phyloP scores from a whole-genome alignment of 2,113 vertebrate genomes.

The Triplophysa dalaica region DNA sequence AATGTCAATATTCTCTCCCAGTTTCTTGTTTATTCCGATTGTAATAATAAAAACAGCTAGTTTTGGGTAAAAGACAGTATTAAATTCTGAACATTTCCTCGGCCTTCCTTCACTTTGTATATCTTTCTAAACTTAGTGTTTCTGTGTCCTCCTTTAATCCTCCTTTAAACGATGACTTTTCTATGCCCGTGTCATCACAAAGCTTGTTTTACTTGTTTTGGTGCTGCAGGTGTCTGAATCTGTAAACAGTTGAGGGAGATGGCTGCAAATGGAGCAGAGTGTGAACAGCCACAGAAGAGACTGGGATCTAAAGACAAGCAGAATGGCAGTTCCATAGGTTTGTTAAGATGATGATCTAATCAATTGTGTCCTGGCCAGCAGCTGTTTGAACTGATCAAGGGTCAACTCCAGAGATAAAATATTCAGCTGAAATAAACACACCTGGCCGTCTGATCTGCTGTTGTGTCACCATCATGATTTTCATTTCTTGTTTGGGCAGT shows the following conservation, averaged over 20 bases:
- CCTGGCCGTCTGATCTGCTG: background rate
- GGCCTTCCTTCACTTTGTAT: background rate
- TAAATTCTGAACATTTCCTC: background rate
- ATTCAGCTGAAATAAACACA: slow-evolving; percentile 5
- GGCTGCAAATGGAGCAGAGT: slow-evolving; percentile 92
- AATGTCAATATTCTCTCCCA: too few species aligned
- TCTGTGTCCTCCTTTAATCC: background rate
- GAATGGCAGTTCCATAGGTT: slow-evolving; percentile 90
- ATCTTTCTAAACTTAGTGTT: background rate
- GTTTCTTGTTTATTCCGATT: background rate
- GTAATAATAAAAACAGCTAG: background rate
- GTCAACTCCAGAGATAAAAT: slow-evolving; percentile 18
- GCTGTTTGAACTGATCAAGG: slow-evolving; percentile 37
- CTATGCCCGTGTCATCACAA: background rate
- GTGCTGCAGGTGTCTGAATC: slow-evolving; percentile 21
- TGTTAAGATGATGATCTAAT: slow-evolving; percentile 30
- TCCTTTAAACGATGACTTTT: background rate
- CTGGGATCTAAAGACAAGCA: slow-evolving; percentile 83
- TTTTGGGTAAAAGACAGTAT: background rate
- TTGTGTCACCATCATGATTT: background rate
- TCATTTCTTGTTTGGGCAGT: too few species aligned
- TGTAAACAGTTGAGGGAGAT: slow-evolving; percentile 78
- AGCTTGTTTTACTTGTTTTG: background rate
- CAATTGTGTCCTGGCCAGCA: slow-evolving; percentile 16
- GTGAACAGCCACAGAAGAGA: slow-evolving; percentile 84